Base-by-base conservation (phyloP, 2,797 vertebrate species). In the Poeciliopsis gracilis region DNA sequence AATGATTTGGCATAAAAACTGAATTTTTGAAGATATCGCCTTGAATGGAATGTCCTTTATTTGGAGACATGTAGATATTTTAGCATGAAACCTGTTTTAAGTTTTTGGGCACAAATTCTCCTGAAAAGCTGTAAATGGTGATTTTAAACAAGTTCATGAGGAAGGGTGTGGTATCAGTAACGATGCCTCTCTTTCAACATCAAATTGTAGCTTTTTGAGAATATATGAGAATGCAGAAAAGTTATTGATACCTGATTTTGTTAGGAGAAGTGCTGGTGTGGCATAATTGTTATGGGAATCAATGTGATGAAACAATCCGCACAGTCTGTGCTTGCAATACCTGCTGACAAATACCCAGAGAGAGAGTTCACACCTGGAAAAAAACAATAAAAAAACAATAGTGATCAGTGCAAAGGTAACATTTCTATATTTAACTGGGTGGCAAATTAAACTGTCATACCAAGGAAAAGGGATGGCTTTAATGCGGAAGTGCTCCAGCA, bases 241-340 rank as follows among this genome's bases (percentile, higher is more conserved):
- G 15, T 25, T 10, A 16, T 67, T 23, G 2, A 28, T 90, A 97
- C 96, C 96, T 88, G 93, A 84, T 1, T 77, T 63, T 16, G 78
- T 94, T 63, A 97, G 92, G 45, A 97, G 91, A 76, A 97, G 0
- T 1, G 91, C 28, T 0, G 96, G 96, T 3, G 94, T 95, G 79
- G 74, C 47, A 41, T 96, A 97, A 75, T 91, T 86, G 18, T 94
- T 79, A 0, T 82, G 53, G 3, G 84, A 73, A 80, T 95, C 88
- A 59, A 96, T 87, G 38, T 95, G 96, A 59, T 96, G 61, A 77
- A 97, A 70, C 23, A 97, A 9, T 0, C 94, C 93, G 81, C 96
- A 97, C 78, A 94, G 9, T 0, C 0, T 53, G 0, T 80, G 33
- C 66, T 83, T 83, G 66, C 96, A 97, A 15, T 82, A 71, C 55